Base-by-base conservation (phyloP, 1,140 invertebrate species). In the Pteromalus puparum region DNA sequence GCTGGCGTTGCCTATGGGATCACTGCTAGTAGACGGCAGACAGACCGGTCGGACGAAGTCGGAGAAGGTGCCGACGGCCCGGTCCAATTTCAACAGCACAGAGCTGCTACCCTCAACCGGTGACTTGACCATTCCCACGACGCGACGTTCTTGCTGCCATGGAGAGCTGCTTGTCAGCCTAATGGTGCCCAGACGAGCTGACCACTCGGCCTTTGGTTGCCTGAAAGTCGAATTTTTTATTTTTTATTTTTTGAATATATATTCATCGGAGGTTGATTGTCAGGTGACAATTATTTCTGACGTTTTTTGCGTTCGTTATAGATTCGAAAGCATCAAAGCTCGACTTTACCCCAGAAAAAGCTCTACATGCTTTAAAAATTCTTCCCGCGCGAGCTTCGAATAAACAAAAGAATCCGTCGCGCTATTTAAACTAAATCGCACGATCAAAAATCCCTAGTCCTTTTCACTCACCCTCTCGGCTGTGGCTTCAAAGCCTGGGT, bases 71-170 rank as follows among this genome's bases (percentile, higher is more conserved):
- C 93, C 94, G 0, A 97, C 94, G 0, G 96, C 95, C 82, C 96
- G 95, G 84, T 97, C 96, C 67, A 98, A 91, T 88, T 97, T 97
- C 10, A 98, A 94, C 46, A 98, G 91, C 1, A 97, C 97, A 1
- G 97, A 94, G 67, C 96, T 96, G 85, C 97, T 97, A 13, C 97
- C 97, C 92, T 97, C 97, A 0, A 98, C 96, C 0, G 97, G 97
- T 0, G 97, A 97, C 87, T 97, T 97, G 4, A 98, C 95, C 96
- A 98, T 97, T 21, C 97, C 97, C 2, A 97, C 94, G 24, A 98
- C 96, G 80, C 97, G 94, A 34, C 97, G 93, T 87, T 98, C 96
- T 90, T 98, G 97, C 86, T 97, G 97, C 97, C 97, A 98, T 0
- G 97, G 97, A 3, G 97, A 95, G 2, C 95, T 95, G 79, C 96